phyloP scores from a whole-genome alignment of 1,140 invertebrate species.

The Philopotamus ludificatus region DNA sequence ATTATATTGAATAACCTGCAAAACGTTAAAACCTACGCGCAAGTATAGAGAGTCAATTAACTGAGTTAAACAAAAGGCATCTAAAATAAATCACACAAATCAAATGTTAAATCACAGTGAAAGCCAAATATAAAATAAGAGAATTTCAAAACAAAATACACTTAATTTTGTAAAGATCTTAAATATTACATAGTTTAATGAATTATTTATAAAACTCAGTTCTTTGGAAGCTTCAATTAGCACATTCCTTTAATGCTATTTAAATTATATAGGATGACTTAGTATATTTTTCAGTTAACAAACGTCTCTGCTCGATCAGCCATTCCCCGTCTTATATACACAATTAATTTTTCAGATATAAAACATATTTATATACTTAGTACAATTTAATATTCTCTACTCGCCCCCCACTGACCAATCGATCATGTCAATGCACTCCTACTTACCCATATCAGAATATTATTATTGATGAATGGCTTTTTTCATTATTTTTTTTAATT shows the following conservation, averaged over 20 bases:
- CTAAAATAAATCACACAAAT: background rate
- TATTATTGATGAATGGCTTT: too few species aligned
- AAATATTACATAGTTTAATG: background rate
- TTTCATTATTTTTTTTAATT: too few species aligned
- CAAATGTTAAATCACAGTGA: background rate
- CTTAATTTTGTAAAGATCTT: background rate
- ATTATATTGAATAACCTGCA: background rate
- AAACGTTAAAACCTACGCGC: background rate
- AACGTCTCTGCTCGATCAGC: background rate
- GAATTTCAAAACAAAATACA: background rate
- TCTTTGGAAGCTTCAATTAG: slow-evolving; percentile 2
- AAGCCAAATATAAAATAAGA: background rate
- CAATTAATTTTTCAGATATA: background rate
- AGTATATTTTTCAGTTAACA: background rate
- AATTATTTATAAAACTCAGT: slow-evolving; percentile 1
- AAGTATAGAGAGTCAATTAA: background rate
- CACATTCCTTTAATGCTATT: background rate
- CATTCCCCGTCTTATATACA: background rate
- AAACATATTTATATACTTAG: background rate
- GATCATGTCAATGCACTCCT: background rate
- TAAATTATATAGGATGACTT: background rate
- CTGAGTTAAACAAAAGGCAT: background rate
- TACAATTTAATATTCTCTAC: background rate
- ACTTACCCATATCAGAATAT: background rate
- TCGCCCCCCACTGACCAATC: slow-evolving; percentile 13